Conservation (phyloP, 2,888 invertebrate species). For the Serripes groenlandicus region DNA sequence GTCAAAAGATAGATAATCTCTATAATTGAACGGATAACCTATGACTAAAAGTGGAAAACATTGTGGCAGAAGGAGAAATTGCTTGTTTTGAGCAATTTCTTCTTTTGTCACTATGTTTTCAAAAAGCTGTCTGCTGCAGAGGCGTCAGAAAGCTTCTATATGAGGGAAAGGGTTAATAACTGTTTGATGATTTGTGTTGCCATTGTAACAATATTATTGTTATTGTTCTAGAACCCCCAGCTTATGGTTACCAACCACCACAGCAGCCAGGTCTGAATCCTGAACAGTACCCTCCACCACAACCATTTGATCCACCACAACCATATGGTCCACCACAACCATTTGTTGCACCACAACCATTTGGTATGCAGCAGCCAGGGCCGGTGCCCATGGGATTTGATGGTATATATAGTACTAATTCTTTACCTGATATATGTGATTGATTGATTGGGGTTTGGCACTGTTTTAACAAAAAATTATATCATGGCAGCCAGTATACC, state of each 20-base stretch:
- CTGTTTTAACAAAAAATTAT: no score
- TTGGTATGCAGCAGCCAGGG: constrained; percentile 3
- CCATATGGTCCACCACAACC: no score
- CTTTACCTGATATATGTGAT: no score
- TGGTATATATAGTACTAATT: no score
- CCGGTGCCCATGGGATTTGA: constrained; percentile 3
- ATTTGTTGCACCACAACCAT: constrained; percentile 14
- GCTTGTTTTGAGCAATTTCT: no score
- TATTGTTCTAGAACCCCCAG: background rate
- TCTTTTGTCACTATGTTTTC: no score
- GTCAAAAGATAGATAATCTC: background rate
- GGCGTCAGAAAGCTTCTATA: background rate
- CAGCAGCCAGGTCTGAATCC: background rate
- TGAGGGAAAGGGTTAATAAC: background rate
- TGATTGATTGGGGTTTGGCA: no score
- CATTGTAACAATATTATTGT: background rate
- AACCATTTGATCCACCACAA: background rate
- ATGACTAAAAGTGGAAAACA: background rate
- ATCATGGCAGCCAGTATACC: no score
- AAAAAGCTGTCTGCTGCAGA: background rate
- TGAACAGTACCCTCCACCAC: background rate
- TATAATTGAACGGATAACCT: background rate
- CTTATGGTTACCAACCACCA: background rate
- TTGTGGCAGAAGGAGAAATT: background rate
- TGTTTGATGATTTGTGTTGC: background rate